Evolutionary conservation across 2,797 vertebrate species (phyloP), one percentile per base, ranked within the genome.

Genomic region (Tenualosa thibaudeaui): DNA sequence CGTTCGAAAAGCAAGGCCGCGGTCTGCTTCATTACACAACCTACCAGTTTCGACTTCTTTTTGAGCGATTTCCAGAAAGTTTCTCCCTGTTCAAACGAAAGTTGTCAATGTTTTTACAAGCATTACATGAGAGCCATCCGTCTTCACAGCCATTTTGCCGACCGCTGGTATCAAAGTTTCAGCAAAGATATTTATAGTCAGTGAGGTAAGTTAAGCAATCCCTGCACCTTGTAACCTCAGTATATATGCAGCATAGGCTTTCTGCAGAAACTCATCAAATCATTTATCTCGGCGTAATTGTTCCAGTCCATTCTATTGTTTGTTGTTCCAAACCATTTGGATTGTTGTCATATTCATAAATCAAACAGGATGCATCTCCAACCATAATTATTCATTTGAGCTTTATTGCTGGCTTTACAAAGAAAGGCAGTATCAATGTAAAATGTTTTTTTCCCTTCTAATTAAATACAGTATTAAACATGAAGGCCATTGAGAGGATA

Each of bases 381-480:
- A 78, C 17, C 71, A 78, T 9, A 24, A 62, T 62, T 62, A 62
- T 24, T 7, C 58, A 78, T 26, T 78, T 78, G 71, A 78, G 40
- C 71, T 78, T 78, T 78, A 78, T 78, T 78, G 40, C 40, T 22
- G 40, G 37, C 31, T 75, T 78, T 78, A 46, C 40, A 78, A 78
- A 75, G 10, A 75, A 75, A 78, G 71, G 71, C 71, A 78, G 71
- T 78, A 43, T 46, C 71, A 78, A 46, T 82, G 49, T 56, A 78
- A 78, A 78, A 78, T 46, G 17, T 19, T 78, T 78, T 19, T 46
- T 19, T 8, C 46, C 46, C 4, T 49, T 78, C 2, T 22, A 31
- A 75, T 75, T 37, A 43, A 75, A 3, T 75, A 75, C 31, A 75
- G 68, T 46, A 43, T 22, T 46, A 78, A 31, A 71, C 82, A 82